Evolutionary conservation across 2,888 invertebrate species (phyloP), one percentile per base, ranked within the genome.

Genomic region (Sminthurinus aureus): DNA sequence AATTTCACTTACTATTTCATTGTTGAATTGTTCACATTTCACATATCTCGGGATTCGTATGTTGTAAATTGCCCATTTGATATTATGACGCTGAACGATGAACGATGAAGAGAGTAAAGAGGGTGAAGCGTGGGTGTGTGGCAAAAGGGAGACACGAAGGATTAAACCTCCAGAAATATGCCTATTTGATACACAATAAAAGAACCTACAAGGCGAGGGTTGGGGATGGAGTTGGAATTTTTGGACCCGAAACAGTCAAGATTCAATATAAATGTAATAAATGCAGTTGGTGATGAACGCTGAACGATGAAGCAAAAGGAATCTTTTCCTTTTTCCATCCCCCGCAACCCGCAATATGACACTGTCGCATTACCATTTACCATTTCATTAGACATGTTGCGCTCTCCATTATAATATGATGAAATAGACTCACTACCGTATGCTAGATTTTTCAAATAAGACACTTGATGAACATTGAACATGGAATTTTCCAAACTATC

Each of bases 51-150:
- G 66, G n/a, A 64, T 24, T 50, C 24, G 38, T 75, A 66, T 15
- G n/a, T 12, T 26, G 24, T 24, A 71, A 75, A 75, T 20, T 75
- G 52, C 52, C 52, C 50, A 75, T 52, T 75, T 50, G 38, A 38
- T 38, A 38, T 38, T 38, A 38, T 75, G 12, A 50, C 2, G 15
- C 3, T 12, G 24, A 0, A 26, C 38, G 38, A n/a, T 20, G 74
- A 74, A 26, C 11, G 79, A 66, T n/a, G 66, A 9, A 24, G 58
- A 20, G 38, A 6, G 24, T 18, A 67, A 79, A 67, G 12, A 66
- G 22, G 1, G 18, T n/a, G 18, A 22, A 50, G 79, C 79, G 79
- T 79, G 79, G 79, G 79, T 79, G 79, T 67, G 51, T 79, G 79
- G 69, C 79, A 79, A 66, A 52, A 50, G 79, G 11, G 3, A 38